A percentile compares a stretch with the other conserved stretches of the same genome.
These are phyloP conservation scores for Phalacrocorax carbo DNA, from an alignment of 2,113 vertebrate species.

Conservation along the genomic window DNA sequence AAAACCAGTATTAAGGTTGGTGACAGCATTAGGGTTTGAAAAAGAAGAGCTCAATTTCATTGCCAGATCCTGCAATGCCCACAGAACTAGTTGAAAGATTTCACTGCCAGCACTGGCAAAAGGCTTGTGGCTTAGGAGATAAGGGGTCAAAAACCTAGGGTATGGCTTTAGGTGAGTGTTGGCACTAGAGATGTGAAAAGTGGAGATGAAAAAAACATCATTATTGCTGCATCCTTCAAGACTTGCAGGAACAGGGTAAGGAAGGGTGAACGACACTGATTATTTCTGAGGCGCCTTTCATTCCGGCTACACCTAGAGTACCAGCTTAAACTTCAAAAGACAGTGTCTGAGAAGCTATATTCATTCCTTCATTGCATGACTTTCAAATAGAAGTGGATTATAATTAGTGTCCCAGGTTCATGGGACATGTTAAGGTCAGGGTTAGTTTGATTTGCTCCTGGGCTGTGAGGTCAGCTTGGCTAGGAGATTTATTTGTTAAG, in stretches of 20 bases:
- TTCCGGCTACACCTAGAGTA: not conserved
- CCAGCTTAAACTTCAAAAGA: not conserved
- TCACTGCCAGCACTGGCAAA: not conserved
- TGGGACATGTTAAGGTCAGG: not conserved
- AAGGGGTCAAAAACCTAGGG: not conserved
- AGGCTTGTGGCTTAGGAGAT: not conserved
- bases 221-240: not conserved
- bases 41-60: not conserved
- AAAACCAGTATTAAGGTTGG: not conserved
- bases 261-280: not conserved
- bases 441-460: not conserved
- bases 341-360: not conserved
- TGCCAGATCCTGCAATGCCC: not conserved
- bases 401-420: not conserved
- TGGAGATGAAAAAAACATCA: not conserved
- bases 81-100: not conserved
- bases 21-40: not conserved
- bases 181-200: not conserved
- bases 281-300: not conserved
- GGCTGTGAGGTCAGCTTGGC: not conserved
- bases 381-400: not conserved
- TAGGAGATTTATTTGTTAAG: not conserved
- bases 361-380: not conserved
- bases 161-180: not conserved
- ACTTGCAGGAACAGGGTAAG: not conserved